Base-by-base conservation (phyloP, 2,888 invertebrate genomes). In the Rotaria sp. region DNA sequence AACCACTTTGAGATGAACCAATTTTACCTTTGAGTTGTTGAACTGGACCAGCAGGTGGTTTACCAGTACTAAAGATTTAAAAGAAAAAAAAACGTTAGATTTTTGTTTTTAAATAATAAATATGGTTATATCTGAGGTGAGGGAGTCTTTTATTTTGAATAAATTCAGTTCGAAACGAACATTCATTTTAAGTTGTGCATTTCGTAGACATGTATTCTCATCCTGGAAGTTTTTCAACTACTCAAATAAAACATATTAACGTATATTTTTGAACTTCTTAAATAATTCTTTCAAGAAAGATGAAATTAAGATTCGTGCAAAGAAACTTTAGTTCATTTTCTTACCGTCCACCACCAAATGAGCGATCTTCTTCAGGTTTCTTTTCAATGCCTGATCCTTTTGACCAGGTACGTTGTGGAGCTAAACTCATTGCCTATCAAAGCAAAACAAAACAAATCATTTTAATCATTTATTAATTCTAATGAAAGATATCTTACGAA, bases 311-410 rank as follows among this genome's bases (percentile, higher is more conserved):
- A n/a, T n/a, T n/a, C n/a, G n/a, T n/a, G n/a, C n/a, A n/a, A n/a
- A n/a, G n/a, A n/a, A 15, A 52, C 21, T 21, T 52, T 24, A 21
- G 13, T 52, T 21, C 4, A 52, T 55, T 38, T 21, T 30, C 67
- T 35, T 67, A 67, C 67, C 67, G 67, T 38, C 67, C 67, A 21
- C 67, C 67, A 21, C 21, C 67, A 67, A 35, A 67, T 30, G 67
- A 67, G 21, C 67, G 67, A 67, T 67, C 67, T 67, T 67, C 67
- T 67, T 67, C 67, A 21, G 35, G 67, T 38, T 67, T 67, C 67
- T 67, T 67, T 21, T 67, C 67, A 67, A 67, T 67, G 18, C 67
- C 67, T 5, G 67, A 67, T 35, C 67, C 67, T 67, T 67, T 67
- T 18, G 67, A 2, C 67, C 67, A 67, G 35, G 67, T 67, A 35